Percentiles rank a stretch among this genome's conserved stretches.
Evolutionary conservation across 2,797 vertebrate species (phyloP).

Genomic region (Geotrypetes seraphini): DNA sequence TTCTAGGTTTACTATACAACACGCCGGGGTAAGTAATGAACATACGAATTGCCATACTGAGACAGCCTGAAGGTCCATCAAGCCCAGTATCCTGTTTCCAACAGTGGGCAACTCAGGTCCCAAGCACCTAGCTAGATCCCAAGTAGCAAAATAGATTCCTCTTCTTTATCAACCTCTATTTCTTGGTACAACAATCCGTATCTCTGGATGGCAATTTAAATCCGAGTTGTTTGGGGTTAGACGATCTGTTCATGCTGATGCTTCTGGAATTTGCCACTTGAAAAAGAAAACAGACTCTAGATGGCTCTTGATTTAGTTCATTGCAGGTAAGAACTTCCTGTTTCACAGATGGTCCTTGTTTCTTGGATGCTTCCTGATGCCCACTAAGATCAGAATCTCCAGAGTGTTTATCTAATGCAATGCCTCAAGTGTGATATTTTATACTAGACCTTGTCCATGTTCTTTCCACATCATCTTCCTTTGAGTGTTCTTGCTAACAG

Average conservation of each 20-base stretch:
- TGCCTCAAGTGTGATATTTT: constrained; percentile 42
- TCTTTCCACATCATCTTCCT: constrained; percentile 23
- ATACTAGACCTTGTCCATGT: constrained; percentile 46
- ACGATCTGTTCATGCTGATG: constrained; percentile 48
- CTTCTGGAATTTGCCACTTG: constrained; percentile 42
- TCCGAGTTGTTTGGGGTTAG: constrained; percentile 75
- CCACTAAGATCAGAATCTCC: constrained; percentile 19
- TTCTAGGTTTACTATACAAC: constrained; percentile 63
- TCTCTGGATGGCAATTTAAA: constrained; percentile 87
- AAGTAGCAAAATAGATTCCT: too few species aligned
- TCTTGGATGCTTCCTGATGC: constrained; percentile 18
- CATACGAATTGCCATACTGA: too few species aligned
- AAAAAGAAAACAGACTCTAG: constrained; percentile 32
- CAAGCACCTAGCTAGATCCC: too few species aligned
- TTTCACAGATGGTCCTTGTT: constrained; percentile 19
- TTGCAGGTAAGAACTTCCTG: constrained; percentile 15
- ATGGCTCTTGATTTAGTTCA: constrained; percentile 25
- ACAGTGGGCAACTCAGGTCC: too few species aligned
- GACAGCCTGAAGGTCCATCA: too few species aligned
- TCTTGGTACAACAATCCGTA: constrained; percentile 89
- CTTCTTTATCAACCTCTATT: constrained; percentile 87
- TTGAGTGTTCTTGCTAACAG: constrained; percentile 26
- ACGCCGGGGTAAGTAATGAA: constrained; percentile 48
- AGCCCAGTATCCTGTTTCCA: too few species aligned
- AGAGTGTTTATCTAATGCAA: constrained; percentile 30